These are phyloP conservation scores for Tichodroma muraria DNA, from an alignment of 2,113 vertebrate species.

Conservation along the genomic window DNA sequence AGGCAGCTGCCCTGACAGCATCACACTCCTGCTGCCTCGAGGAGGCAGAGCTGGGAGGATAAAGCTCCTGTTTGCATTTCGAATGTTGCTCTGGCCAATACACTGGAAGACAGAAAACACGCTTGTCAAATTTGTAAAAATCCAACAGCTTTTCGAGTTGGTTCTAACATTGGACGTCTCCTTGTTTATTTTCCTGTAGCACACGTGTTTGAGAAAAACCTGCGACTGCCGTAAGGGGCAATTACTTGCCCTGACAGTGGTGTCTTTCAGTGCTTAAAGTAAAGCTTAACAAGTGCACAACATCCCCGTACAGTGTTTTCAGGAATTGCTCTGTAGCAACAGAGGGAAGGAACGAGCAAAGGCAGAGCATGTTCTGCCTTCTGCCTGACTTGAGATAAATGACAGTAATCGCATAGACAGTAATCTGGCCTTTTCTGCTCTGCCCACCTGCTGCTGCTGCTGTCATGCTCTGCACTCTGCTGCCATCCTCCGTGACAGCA, in stretches of 20 bases:
- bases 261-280: not conserved
- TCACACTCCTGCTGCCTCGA: not conserved
- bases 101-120: not conserved
- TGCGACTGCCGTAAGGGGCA: not conserved
- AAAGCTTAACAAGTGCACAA: not conserved
- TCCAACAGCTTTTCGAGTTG: not conserved
- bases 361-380: conserved; percentile 16
- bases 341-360: not conserved
- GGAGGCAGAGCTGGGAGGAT: not conserved
- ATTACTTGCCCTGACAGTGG: not conserved
- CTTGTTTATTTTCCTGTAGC: not conserved
- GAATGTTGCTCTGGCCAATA: not conserved
- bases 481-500: conserved; percentile 58
- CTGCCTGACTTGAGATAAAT: conserved; percentile 63
- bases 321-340: not conserved
- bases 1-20: not conserved
- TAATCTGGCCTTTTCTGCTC: conserved; percentile 64
- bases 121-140: not conserved
- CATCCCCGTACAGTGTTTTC: not conserved
- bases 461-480: conserved; percentile 57
- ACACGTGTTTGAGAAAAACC: not conserved
- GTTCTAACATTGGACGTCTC: not conserved
- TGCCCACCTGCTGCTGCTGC: conserved; percentile 73
- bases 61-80: not conserved
- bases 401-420: conserved; percentile 63